Conservation (phyloP, 2,888 invertebrate species). For the Amiota minor region DNA sequence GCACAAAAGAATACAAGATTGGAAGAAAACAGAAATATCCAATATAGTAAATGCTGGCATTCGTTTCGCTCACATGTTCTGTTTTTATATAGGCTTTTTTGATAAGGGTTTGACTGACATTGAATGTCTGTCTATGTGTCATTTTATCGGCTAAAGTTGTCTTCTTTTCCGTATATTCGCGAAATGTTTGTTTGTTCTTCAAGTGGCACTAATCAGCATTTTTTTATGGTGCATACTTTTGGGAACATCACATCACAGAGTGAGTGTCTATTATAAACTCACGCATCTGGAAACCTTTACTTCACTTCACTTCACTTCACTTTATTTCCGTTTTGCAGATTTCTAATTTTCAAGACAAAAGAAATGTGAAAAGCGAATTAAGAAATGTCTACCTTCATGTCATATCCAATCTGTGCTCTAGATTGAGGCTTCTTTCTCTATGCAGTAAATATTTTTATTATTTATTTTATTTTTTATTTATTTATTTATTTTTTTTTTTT, state of each 20-base stretch:
- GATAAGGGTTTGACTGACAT: constrained; percentile 21
- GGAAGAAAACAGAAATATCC: neutral
- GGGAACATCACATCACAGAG: too few relatives aligned
- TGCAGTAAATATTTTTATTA: neutral
- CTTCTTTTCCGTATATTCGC: neutral
- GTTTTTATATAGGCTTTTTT: constrained; percentile 6
- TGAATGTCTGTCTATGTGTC: constrained; percentile 32
- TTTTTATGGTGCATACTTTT: neutral
- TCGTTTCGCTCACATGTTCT: neutral
- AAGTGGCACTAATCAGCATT: constrained; percentile 27
- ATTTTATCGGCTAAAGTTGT: neutral
- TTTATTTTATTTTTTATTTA: constrained; percentile 25
- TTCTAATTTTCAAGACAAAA: neutral
- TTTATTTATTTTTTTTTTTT: constrained; percentile 23
- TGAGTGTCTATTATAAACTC: too few relatives aligned
- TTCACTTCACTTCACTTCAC: neutral
- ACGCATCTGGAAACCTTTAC: too few relatives aligned
- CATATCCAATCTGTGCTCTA: neutral
- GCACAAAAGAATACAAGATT: neutral
- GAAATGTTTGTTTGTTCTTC: constrained; percentile 6
- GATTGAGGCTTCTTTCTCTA: constrained; percentile 1
- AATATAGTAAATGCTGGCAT: constrained; percentile 19
- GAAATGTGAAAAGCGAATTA: neutral
- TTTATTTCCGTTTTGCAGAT: neutral
- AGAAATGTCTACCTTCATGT: neutral